These are phyloP conservation scores for Tetragonula carbonaria DNA, from an alignment of 2,888 invertebrate genomes.

Conservation along the genomic window DNA sequence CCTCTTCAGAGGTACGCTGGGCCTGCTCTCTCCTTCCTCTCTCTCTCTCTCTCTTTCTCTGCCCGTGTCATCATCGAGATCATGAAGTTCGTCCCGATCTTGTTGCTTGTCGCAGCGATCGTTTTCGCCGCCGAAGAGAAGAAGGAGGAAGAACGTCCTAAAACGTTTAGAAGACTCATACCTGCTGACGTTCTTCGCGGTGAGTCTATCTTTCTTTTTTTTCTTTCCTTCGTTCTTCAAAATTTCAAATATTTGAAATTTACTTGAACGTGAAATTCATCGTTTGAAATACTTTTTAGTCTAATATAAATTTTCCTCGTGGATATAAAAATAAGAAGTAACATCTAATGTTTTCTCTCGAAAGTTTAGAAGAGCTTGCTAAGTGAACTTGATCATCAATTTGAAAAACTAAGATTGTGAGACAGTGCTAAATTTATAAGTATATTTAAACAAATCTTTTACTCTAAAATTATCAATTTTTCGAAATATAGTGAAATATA, in stretches of 20 bases:
- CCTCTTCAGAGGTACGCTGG: constrained; percentile 13
- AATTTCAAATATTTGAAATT: not conserved
- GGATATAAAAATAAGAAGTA: not conserved
- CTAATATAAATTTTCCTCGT: not conserved
- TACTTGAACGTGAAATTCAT: not conserved
- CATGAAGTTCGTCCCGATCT: constrained; percentile 85
- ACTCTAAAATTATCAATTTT: too few relatives aligned
- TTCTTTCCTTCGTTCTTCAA: not conserved
- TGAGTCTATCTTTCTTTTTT: constrained; percentile 83
- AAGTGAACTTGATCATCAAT: not conserved
- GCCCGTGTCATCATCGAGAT: constrained; percentile 36
- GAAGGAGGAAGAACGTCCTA: constrained; percentile 86
- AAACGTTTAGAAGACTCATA: constrained; percentile 92
- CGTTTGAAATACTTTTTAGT: not conserved
- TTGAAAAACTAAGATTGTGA: not conserved
- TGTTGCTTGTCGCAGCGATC: constrained; percentile 85
- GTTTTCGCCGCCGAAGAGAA: constrained; percentile 85
- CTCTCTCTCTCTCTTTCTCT: constrained; percentile 20
- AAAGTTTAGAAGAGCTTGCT: not conserved
- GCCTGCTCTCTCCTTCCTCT: constrained; percentile 21
- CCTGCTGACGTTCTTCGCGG: constrained; percentile 96
- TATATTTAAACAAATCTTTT: not conserved
- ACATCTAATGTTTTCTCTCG: not conserved
- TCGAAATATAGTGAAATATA: not conserved
- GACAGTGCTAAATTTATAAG: not conserved